Evolutionary conservation across 2,113 vertebrate species (phyloP), one percentile per base, ranked within the genome.

Genomic region (Paracanthobrama guichenoti): DNA sequence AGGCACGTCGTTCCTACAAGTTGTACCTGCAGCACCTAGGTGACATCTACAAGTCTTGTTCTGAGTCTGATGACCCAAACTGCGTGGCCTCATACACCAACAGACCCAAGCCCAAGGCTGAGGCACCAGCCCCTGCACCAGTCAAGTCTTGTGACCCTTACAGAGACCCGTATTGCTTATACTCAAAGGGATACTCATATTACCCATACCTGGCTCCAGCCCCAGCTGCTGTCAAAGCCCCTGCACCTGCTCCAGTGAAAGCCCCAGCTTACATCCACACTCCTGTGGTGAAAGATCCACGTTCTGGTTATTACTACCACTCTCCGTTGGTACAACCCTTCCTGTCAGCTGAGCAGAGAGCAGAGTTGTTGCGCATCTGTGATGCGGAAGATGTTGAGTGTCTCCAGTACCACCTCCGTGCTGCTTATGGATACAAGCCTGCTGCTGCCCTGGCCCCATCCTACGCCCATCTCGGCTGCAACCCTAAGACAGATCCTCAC

Each of bases 381-480:
- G 67, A 90, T 0, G 4, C 92, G 1, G 92, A 95, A 0, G 94
- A 95, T 22, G 90, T 92, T 0, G 94, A 95, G 88, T 95, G 94
- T 86, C 88, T 95, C 31, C 94, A 95, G 92, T 95, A 94, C 85
- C 94, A 95, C 85, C 86, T 95, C 71, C 93, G 90, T 64, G 94
- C 93, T 0, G 93, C 94, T 48, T 89, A 89, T 9, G 94, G 94
- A 20, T 79, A 94, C 82, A 44, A 57, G 1, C 85, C 93, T 0
- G 83, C 93, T 0, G 87, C 89, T 0, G 91, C 88, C 7, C 39
- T 89, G 1, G 82, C 85, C 13, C 94, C 94, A 2, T 94, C 94
- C 20, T 94, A 95, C 7, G 91, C 93, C 22, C 93, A 94, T 86
- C 92, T 94, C 0, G 93, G 93, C 84, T 95, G 93, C 50, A 92